Base-by-base conservation (phyloP, 2,113 vertebrate genomes). In the Mirza zaza region DNA sequence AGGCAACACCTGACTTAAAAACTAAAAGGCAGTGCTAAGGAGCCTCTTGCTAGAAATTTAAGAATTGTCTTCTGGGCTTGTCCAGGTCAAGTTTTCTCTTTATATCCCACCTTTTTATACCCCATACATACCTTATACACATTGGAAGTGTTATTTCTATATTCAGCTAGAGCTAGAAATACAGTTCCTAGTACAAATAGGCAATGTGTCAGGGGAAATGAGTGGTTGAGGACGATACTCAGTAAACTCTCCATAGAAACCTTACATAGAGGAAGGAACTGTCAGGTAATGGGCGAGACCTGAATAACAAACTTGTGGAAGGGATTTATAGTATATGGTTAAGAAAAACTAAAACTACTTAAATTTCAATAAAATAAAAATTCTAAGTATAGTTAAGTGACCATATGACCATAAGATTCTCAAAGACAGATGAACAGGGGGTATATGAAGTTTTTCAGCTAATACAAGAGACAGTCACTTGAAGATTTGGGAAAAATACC, bases 351-450 rank as follows among this genome's bases (percentile, higher is more conserved):
- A 77, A 5, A 65, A 34, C 27, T 89, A 63, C 23, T 67, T 73
- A 36, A 52, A 25, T 94, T 67, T 92, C 15, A 84, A 71, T 65
- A 34, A 79, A 94, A 89, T 45, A 36, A 92, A 89, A 68, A 90
- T 63, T 70, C 42, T 39, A 81, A 34, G 23, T 36, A 8, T 18
- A 9, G 7, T 65, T 65, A 55, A 21, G 55, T 57, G 55, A 57
- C 55, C 20, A 57, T 21, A 52, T 82, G 71, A 71, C 10, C 12
- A 48, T 87, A 52, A 68, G 11, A 87, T 32, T 82, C 79, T 82
- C 79, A 79, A 87, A 87, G 48, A 77, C 21, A 87, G 55, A 52
- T 70, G 59, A 81, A 63, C 45, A 34, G 12, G 29, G 7, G 10
- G 3, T 11, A 79, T 71, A 71, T 87, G 52, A 94, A 89, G 8